These are phyloP conservation scores for Metridium senile DNA, from an alignment of 92 coral and sea anemone genomes.

Conservation along the genomic window DNA sequence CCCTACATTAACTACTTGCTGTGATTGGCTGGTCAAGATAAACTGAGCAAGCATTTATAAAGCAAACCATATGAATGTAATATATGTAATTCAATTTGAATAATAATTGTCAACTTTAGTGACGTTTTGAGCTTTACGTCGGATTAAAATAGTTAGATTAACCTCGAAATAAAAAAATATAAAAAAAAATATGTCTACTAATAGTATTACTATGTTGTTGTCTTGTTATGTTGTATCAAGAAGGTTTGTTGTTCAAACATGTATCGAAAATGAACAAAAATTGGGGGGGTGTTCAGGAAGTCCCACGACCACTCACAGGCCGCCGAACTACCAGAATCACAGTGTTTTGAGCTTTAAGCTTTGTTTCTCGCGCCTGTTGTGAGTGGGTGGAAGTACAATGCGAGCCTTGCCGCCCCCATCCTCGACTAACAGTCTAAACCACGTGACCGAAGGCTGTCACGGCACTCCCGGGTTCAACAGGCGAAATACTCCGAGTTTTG, in stretches of 20 bases:
- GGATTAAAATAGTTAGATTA: too few species aligned
- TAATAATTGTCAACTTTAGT: too few species aligned
- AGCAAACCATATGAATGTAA: background rate
- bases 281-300: constrained; percentile 33
- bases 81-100: background rate
- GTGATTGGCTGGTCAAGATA: background rate
- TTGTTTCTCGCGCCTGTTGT: background rate
- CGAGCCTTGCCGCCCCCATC: constrained; percentile 35
- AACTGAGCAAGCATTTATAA: background rate
- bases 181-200: too few species aligned
- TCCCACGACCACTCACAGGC: constrained; percentile 27
- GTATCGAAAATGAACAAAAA: background rate
- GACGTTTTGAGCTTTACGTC: too few species aligned
- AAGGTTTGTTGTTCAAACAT: background rate
- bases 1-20: background rate
- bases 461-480: constrained; percentile 20
- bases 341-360: background rate
- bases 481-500: background rate
- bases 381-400: constrained; percentile 36
- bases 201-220: too few species aligned
- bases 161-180: too few species aligned
- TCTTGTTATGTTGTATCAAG: too few species aligned
- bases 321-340: constrained; percentile 24
- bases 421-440: constrained; percentile 25
- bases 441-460: constrained; percentile 33